Evolutionary conservation across 2,888 invertebrate species (phyloP), one percentile per base, ranked within the genome.

Genomic region (Spisula subtruncata): DNA sequence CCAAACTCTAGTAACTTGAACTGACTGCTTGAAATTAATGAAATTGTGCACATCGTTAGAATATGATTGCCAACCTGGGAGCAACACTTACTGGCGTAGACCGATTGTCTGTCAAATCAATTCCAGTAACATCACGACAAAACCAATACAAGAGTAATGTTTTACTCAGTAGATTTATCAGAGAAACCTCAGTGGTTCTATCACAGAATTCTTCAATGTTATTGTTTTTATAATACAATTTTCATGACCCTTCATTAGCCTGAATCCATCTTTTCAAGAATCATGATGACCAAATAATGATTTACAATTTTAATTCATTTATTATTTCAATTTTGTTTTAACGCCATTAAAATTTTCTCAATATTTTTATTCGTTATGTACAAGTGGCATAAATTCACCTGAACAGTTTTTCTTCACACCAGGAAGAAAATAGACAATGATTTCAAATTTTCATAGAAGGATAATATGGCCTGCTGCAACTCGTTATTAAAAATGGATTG

Each of bases 1-100:
- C 60, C 60, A 66, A 66, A 66, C n/a, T 10, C n/a, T 8, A 6
- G 60, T 66, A 25, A 66, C n/a, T 25, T 66, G 60, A 66, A 66
- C 18, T 66, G 60, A 66, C 60, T 66, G 60, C 25, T 25, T 66
- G 60, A 66, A 66, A 66, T 66, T 25, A 60, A 66, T 66, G 25
- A 66, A n/a, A 66, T 66, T 25, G 5, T 66, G 25, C 60, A 8
- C 20, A n/a, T 66, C 4, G 25, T 66, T 66, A 25, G 25, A 66
- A 66, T 25, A 25, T 25, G 60, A 66, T 66, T n/a, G 12, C n/a
- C 60, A 10, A 25, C 60, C 20, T 10, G 60, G 60, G 60, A 66
- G 60, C 60, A 66, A 66, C 25, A 66, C 25, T 66, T 25, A 66
- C 60, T 66, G 60, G 25, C 25, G 60, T 25, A 66, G 60, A 66